Percentiles rank a stretch among this genome's conserved stretches.
phyloP scores from a whole-genome alignment of 2,113 vertebrate genomes.

The Sprattus sprattus region DNA sequence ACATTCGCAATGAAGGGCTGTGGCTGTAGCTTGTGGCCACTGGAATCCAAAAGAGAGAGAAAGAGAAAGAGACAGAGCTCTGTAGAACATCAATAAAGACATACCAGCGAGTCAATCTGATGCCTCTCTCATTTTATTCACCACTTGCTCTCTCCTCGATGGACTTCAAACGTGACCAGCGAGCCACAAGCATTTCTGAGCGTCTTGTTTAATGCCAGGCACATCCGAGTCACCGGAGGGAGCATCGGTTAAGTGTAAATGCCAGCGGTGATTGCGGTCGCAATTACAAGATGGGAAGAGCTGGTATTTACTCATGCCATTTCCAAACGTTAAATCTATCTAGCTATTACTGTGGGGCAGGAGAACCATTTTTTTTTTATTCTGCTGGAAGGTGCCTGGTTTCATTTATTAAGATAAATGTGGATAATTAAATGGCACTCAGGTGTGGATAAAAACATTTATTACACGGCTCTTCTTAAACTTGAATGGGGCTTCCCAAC shows the following conservation, averaged over 20 bases:
- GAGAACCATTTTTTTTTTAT: not conserved
- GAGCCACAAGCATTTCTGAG: conserved; percentile 7
- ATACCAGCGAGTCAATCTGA: not conserved
- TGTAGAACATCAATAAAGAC: not conserved
- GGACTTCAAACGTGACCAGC: conserved; percentile 21
- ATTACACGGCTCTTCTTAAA: too few relatives aligned
- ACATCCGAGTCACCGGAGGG: conserved; percentile 38
- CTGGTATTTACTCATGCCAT: conserved; percentile 46
- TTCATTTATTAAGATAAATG: not conserved
- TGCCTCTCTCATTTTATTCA: not conserved
- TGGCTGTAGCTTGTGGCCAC: not conserved
- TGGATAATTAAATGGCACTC: not conserved
- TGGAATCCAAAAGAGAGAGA: too few relatives aligned
- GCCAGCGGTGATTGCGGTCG: conserved; percentile 37
- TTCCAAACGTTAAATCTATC: conserved; percentile 43
- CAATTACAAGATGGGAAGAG: conserved; percentile 37
- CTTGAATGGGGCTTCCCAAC: too few relatives aligned
- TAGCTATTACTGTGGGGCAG: conserved; percentile 22
- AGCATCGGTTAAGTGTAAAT: conserved; percentile 42
- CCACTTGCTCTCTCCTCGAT: conserved; percentile 18
- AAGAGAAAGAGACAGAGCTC: not conserved
- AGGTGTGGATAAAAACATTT: not conserved
- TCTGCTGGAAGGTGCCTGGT: not conserved
- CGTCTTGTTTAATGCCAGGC: conserved; percentile 47
- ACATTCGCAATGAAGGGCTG: not conserved